These are phyloP conservation scores for Dromiciops gliroides DNA, from an alignment of 2,113 vertebrate genomes.

Conservation along the genomic window DNA sequence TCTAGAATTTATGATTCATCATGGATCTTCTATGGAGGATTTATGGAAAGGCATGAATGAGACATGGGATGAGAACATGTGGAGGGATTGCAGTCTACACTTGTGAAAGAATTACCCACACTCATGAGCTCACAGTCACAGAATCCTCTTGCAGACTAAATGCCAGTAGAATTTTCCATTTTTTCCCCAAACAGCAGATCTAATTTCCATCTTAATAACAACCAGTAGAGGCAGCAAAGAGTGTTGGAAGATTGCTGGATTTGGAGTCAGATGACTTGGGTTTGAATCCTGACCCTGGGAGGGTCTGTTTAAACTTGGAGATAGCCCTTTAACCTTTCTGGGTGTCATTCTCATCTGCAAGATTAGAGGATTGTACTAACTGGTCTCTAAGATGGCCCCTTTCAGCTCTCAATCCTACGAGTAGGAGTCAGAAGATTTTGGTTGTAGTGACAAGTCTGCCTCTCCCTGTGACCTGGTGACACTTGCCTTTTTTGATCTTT, in stretches of 20 bases:
- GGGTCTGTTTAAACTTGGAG: neutral
- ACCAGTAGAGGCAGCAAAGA: neutral
- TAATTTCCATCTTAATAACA: neutral
- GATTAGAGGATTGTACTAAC: neutral
- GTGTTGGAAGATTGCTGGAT: neutral
- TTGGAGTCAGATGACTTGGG: neutral
- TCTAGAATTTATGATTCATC: neutral
- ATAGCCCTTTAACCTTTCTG: neutral
- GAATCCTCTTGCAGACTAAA: neutral
- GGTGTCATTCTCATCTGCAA: neutral
- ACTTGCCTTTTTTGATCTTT: neutral
- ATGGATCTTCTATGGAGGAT: neutral
- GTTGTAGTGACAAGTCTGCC: neutral
- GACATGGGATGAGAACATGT: neutral
- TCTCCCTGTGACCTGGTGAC: neutral
- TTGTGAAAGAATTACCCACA: neutral
- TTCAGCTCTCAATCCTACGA: neutral
- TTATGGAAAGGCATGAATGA: neutral
- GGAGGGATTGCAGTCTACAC: neutral
- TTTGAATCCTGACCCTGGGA: neutral
- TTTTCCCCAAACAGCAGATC: neutral
- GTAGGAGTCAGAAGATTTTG: neutral
- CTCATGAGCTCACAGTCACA: neutral
- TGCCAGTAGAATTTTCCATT: neutral
- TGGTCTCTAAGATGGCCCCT: neutral